phyloP scores from a whole-genome alignment of 2,888 invertebrate genomes.

The Sarcophaga rosellei region DNA sequence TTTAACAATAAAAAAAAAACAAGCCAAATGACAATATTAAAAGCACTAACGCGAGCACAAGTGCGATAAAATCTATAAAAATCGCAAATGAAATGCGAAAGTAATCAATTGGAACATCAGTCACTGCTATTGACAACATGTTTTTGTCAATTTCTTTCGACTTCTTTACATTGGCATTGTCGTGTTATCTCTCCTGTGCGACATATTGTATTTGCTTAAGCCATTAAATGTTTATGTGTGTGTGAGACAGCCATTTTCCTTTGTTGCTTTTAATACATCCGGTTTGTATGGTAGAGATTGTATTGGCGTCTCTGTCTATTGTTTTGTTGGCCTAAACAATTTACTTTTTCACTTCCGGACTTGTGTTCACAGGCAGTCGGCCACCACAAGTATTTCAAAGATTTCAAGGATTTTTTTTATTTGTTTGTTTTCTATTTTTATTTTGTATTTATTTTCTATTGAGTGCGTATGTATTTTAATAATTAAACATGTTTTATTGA shows the following conservation, averaged over 20 bases:
- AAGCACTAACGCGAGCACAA: background rate
- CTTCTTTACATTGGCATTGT: no score
- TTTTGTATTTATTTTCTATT: background rate
- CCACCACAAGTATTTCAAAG: background rate
- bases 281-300: background rate
- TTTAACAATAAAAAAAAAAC: slow-evolving; percentile 10
- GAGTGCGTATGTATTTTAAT: background rate
- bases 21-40: background rate
- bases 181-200: no score
- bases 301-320: slow-evolving; percentile 34
- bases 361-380: background rate
- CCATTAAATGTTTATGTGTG: background rate
- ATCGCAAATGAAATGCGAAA: background rate
- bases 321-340: slow-evolving; percentile 36
- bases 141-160: no score
- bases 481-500: background rate
- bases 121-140: no score
- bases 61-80: background rate
- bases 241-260: background rate
- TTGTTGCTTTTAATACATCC: slow-evolving; percentile 28
- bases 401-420: background rate
- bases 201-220: background rate
- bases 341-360: slow-evolving; percentile 24
- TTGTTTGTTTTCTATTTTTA: background rate
- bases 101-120: no score